These are phyloP conservation scores for Pyrocoelia pectoralis DNA, from an alignment of 2,888 invertebrate genomes.

Conservation along the genomic window DNA sequence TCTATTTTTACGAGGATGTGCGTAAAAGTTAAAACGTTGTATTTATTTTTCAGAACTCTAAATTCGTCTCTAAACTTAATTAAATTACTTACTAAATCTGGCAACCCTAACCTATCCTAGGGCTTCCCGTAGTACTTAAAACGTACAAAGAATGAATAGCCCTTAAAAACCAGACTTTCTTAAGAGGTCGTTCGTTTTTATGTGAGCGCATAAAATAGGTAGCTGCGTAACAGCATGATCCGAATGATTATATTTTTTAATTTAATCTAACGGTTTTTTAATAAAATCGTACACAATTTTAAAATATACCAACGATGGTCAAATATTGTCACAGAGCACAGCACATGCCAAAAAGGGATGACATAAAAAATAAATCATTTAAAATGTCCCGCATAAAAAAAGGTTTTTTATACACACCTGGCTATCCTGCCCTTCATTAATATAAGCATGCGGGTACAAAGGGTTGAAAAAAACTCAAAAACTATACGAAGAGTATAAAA, in stretches of 20 bases:
- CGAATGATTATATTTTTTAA: not conserved
- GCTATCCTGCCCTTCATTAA: conserved; percentile 52
- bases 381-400: conserved; percentile 53
- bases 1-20: too few relatives aligned
- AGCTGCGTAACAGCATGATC: not conserved
- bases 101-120: conserved; percentile 24
- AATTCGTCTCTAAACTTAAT: conserved; percentile 6
- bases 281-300: not conserved
- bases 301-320: conserved; percentile 19
- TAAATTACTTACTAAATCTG: conserved; percentile 8
- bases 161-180: conserved; percentile 25
- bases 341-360: conserved; percentile 48
- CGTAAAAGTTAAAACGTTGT: too few relatives aligned
- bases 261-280: conserved; percentile 1
- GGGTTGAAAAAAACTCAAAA: conserved; percentile 43
- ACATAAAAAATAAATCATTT: conserved; percentile 54
- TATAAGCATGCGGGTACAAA: conserved; percentile 55
- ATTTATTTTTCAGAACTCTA: too few relatives aligned
- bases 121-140: conserved; percentile 24
- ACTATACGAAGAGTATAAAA: conserved; percentile 41
- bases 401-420: conserved; percentile 57
- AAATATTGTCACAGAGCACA: conserved; percentile 29
- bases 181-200: conserved; percentile 17
- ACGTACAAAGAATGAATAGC: conserved; percentile 23
- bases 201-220: conserved; percentile 18